Percentiles rank a stretch among this genome's conserved stretches.
phyloP scores from a whole-genome alignment of 2,113 vertebrate genomes.

The Rousettus leschenaultii region DNA sequence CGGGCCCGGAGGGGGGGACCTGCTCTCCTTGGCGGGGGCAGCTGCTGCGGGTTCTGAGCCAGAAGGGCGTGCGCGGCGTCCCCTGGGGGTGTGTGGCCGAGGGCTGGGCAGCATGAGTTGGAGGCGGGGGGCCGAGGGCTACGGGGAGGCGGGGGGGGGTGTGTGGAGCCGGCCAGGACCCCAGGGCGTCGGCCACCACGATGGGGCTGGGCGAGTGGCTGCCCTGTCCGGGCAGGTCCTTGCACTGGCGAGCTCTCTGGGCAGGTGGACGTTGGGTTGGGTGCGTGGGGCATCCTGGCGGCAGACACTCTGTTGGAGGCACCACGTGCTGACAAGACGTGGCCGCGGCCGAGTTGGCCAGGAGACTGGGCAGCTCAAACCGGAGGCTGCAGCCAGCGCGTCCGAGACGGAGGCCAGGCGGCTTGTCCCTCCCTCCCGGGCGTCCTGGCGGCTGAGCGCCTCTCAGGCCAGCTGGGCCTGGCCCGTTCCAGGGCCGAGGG shows the following conservation, averaged over 20 bases:
- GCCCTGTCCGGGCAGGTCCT: neutral
- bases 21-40: neutral
- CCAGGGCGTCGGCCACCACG: neutral
- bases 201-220: neutral
- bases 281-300: fast-evolving
- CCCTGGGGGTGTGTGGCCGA: neutral
- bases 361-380: neutral
- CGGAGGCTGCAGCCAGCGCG: neutral
- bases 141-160: no score
- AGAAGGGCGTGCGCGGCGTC: neutral
- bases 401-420: neutral
- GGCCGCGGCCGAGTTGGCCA: neutral
- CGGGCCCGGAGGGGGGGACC: fast-evolving
- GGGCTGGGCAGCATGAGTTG: neutral
- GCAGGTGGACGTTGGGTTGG: no score
- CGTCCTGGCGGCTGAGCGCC: neutral
- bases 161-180: neutral
- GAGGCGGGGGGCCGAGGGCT: neutral
- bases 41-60: neutral
- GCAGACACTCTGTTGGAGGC: neutral
- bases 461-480: neutral
- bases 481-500: neutral
- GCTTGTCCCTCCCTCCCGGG: neutral
- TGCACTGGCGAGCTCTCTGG: neutral
- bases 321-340: neutral